Evolutionary conservation across 2,797 vertebrate species (phyloP).

Genomic region (Gadopsis bispinosus): DNA sequence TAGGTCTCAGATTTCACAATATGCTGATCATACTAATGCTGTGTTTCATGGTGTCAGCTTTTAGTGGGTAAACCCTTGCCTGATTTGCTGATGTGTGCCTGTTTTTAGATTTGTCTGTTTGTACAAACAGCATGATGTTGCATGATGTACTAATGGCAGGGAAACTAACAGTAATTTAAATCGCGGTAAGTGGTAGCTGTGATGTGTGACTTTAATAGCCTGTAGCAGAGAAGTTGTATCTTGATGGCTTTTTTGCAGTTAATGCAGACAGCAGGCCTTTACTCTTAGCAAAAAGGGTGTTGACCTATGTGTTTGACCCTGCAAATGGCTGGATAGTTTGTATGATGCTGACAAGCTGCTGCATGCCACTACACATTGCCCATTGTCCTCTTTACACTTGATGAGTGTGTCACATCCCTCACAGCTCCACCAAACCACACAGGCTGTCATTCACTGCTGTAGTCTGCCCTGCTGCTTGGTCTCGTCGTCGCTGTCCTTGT

Average conservation of each 20-base stretch:
- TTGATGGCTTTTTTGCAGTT: not conserved
- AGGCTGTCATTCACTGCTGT: slow-evolving; percentile 35
- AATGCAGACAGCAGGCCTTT: not conserved
- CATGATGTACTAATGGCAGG: not conserved
- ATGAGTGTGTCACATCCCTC: slow-evolving; percentile 56
- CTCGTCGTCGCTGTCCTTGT: slow-evolving; percentile 46
- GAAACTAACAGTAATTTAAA: not conserved
- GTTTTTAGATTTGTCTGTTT: not conserved
- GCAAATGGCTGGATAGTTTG: slow-evolving; percentile 54
- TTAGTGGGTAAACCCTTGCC: not conserved
- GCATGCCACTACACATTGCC: slow-evolving; percentile 53
- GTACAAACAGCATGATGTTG: not conserved
- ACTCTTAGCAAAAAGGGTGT: slow-evolving; percentile 37
- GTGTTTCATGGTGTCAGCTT: slow-evolving; percentile 12
- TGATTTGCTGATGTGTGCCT: not conserved
- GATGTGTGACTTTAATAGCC: not conserved
- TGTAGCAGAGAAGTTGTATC: not conserved
- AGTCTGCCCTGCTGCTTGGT: slow-evolving; percentile 24
- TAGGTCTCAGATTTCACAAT: slow-evolving; percentile 36
- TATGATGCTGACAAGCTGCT: slow-evolving; percentile 60
- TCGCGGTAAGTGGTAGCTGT: not conserved
- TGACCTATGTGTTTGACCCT: slow-evolving; percentile 56
- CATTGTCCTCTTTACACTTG: slow-evolving; percentile 54
- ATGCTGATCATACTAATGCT: not conserved
- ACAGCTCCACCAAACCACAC: slow-evolving; percentile 33